phyloP scores from a whole-genome alignment of 2,113 vertebrate genomes.

The Alaudala cheleensis region DNA sequence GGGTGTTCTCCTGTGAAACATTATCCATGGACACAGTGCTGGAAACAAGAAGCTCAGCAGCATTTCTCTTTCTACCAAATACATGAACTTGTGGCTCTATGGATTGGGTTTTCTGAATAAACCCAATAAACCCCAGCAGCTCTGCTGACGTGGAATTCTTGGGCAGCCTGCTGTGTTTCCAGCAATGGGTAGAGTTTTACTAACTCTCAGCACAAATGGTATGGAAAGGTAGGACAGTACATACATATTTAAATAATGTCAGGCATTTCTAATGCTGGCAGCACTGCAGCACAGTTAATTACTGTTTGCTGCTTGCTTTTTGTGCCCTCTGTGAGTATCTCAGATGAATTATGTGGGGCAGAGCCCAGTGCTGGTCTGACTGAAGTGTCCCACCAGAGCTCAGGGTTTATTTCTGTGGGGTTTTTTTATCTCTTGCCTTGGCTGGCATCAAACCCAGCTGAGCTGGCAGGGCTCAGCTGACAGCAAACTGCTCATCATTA shows the following conservation, averaged over 20 bases:
- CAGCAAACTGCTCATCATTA: neutral
- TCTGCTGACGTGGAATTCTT: neutral
- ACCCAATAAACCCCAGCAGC: neutral
- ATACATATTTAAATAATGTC: neutral
- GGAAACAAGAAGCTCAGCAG: neutral
- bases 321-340: neutral
- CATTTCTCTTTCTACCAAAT: neutral
- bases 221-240: neutral
- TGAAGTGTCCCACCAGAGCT: neutral
- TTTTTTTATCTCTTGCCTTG: neutral
- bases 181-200: fast-evolving
- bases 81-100: neutral
- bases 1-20: neutral
- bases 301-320: neutral
- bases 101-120: neutral
- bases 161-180: neutral
- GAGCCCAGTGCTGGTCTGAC: neutral
- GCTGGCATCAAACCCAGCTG: neutral
- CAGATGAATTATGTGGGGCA: neutral
- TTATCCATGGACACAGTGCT: neutral
- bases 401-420: neutral
- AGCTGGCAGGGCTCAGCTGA: neutral
- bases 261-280: neutral
- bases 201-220: neutral
- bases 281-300: neutral